phyloP scores from a whole-genome alignment of 2,113 vertebrate species.

The Oreochromis niloticus region DNA sequence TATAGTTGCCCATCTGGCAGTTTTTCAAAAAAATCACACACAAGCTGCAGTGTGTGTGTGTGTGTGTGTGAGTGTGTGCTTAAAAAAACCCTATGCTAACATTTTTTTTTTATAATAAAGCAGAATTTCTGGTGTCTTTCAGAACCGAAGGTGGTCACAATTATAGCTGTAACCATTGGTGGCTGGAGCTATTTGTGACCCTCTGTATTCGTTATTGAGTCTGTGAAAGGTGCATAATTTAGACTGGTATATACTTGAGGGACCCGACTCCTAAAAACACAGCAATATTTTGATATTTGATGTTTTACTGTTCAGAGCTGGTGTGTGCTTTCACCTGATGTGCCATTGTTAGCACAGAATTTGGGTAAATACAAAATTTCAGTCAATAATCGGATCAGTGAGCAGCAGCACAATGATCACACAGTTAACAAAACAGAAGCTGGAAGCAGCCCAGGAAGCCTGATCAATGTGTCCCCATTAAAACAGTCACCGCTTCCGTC shows the following conservation, averaged over 20 bases:
- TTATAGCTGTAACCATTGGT: not conserved
- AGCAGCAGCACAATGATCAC: conserved; percentile 19
- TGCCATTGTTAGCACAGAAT: not conserved
- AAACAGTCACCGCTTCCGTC: not conserved
- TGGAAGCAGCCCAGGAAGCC: conserved; percentile 14
- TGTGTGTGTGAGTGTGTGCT: not conserved
- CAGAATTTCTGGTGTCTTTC: not conserved
- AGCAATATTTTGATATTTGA: not conserved
- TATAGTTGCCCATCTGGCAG: not conserved
- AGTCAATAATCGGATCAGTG: conserved; percentile 7
- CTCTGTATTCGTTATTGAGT: not conserved
- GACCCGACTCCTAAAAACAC: not conserved
- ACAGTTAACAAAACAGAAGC: conserved; percentile 4
- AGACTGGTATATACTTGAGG: not conserved
- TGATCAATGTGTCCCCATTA: conserved; percentile 15
- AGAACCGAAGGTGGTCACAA: not conserved
- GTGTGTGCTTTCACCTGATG: not conserved
- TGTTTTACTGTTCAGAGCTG: not conserved
- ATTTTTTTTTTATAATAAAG: not conserved
- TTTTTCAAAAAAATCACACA: not conserved
- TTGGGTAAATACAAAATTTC: conserved; percentile 17
- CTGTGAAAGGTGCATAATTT: not conserved
- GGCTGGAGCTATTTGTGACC: not conserved
- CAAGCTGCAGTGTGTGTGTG: not conserved
- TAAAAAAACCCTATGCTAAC: not conserved